phyloP scores from a whole-genome alignment of 2,113 vertebrate species.

The Hystrix cristata region DNA sequence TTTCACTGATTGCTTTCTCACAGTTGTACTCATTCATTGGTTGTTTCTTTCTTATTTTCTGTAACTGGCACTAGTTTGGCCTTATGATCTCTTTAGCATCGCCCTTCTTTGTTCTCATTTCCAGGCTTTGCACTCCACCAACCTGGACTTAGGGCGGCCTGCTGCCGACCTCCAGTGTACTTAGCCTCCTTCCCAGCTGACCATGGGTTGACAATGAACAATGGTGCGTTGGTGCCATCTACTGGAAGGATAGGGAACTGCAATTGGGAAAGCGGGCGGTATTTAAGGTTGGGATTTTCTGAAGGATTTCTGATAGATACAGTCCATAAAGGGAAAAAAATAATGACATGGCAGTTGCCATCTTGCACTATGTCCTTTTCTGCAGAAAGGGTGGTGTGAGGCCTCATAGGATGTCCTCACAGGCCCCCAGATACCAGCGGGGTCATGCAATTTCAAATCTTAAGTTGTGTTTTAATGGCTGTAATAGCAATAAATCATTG shows the following conservation, averaged over 20 bases:
- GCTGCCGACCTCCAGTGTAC: not conserved
- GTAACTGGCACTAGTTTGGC: not conserved
- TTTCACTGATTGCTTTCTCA: not conserved
- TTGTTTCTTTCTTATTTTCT: not conserved
- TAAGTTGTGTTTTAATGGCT: not conserved
- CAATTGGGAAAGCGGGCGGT: not conserved
- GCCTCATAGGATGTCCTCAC: not conserved
- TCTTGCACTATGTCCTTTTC: slow-evolving; percentile 15
- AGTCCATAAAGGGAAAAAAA: not conserved
- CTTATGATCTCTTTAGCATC: not conserved
- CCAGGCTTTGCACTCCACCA: not conserved
- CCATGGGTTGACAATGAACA: not conserved
- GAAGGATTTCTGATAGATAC: not conserved
- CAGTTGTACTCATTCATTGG: not conserved
- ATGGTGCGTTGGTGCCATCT: slow-evolving; percentile 68
- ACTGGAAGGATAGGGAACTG: not conserved
- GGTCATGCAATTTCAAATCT: not conserved
- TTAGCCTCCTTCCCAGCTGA: not conserved
- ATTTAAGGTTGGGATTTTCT: not conserved
- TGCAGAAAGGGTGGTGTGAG: not conserved
- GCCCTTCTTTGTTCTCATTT: not conserved
- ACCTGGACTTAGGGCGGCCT: not conserved
- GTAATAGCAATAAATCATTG: not conserved
- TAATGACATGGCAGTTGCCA: not conserved
- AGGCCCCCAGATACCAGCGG: not conserved